Conservation (phyloP, 1,140 invertebrate genomes). For the Gyrodactylus salaris region DNA sequence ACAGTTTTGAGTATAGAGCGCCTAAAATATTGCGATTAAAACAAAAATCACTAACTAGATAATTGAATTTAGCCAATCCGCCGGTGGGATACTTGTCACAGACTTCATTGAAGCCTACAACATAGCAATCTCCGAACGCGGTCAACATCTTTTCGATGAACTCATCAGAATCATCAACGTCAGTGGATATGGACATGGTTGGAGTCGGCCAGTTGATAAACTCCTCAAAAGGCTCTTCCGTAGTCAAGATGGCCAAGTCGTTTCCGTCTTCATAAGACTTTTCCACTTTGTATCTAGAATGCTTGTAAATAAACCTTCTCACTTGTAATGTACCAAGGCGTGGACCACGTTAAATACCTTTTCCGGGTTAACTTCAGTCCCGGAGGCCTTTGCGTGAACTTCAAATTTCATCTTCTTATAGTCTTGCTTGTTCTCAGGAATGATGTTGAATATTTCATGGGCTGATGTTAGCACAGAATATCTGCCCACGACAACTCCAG, state of each 20-base stretch:
- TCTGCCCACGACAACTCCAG: neutral
- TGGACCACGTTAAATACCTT: neutral
- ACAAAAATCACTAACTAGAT: neutral
- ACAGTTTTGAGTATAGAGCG: neutral
- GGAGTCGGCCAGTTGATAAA: neutral
- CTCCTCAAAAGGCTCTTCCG: neutral
- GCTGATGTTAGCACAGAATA: neutral
- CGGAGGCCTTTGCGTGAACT: neutral
- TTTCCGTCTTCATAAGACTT: neutral
- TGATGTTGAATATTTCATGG: neutral
- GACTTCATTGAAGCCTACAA: neutral
- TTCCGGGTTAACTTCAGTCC: neutral
- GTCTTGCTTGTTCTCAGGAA: neutral
- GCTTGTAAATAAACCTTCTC: neutral
- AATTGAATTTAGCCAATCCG: neutral
- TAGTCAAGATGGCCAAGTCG: neutral
- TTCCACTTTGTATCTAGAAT: neutral
- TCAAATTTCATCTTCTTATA: neutral
- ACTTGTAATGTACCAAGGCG: neutral
- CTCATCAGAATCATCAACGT: neutral
- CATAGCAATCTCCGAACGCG: neutral
- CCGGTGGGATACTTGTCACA: neutral
- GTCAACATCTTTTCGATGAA: neutral
- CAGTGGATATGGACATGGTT: neutral
- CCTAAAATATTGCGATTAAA: neutral